phyloP scores from a whole-genome alignment of 1,140 invertebrate species.

The Sminthurinus signatus region DNA sequence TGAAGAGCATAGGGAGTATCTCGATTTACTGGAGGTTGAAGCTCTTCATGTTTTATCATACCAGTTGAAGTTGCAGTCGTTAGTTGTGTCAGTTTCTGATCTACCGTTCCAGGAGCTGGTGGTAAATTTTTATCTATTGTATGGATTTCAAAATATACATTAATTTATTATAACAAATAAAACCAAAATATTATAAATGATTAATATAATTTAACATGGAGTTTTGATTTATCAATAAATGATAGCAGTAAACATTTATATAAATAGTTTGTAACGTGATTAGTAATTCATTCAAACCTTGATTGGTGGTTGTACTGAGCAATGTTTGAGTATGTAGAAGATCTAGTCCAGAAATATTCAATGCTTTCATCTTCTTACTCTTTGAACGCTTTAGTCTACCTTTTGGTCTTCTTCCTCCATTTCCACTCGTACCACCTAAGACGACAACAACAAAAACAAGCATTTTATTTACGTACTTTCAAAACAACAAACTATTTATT shows the following conservation, averaged over 20 bases:
- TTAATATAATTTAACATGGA: neutral
- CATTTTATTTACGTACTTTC: too few relatives aligned
- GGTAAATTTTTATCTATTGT: constrained; percentile 59
- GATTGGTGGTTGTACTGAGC: constrained; percentile 69
- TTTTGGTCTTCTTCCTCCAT: constrained; percentile 48
- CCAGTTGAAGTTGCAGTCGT: constrained; percentile 54
- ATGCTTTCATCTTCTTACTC: constrained; percentile 51
- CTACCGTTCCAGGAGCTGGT: constrained; percentile 79
- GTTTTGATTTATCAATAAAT: neutral
- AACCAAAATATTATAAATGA: neutral
- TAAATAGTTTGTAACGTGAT: neutral
- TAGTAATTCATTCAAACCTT: constrained; percentile 19
- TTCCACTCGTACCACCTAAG: constrained; percentile 45
- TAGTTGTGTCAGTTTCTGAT: constrained; percentile 74
- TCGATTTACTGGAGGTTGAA: constrained; percentile 64
- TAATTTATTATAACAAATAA: neutral
- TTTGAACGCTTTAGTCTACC: constrained; percentile 46
- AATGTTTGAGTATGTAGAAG: constrained; percentile 83
- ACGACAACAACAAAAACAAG: too few relatives aligned
- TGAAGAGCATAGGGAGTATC: constrained; percentile 78
- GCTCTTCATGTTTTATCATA: constrained; percentile 61
- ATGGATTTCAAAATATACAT: constrained; percentile 33
- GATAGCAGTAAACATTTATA: too few relatives aligned
- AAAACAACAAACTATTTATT: too few relatives aligned
- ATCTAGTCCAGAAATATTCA: constrained; percentile 76